These are phyloP conservation scores for Exaiptasia diaphana DNA, from an alignment of 64 coral and sea anemone genomes.

Conservation along the genomic window DNA sequence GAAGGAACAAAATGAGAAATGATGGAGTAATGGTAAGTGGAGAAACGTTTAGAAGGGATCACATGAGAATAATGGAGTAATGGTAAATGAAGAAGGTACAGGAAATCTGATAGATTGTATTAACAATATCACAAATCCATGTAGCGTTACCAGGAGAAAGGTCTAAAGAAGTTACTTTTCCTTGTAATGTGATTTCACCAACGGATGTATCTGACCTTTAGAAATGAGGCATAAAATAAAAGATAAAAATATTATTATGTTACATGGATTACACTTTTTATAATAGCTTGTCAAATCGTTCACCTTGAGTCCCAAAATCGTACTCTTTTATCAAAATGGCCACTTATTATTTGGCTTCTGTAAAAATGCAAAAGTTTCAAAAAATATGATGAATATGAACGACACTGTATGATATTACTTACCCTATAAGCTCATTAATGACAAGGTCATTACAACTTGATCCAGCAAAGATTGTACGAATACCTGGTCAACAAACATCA, in stretches of 20 bases:
- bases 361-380: not conserved
- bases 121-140: too few relatives aligned
- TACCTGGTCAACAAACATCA: conserved; percentile 40
- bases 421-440: conserved; percentile 75
- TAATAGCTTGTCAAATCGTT: too few relatives aligned
- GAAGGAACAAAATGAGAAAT: too few relatives aligned
- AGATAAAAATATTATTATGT: too few relatives aligned
- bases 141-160: conserved; percentile 78
- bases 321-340: conserved; percentile 94
- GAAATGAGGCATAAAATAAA: not conserved
- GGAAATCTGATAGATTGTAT: too few relatives aligned
- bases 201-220: conserved; percentile 75
- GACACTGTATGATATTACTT: conserved; percentile 11
- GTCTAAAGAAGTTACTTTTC: conserved; percentile 91
- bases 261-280: too few relatives aligned
- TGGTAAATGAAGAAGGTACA: too few relatives aligned
- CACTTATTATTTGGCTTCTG: conserved; percentile 84
- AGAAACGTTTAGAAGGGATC: too few relatives aligned
- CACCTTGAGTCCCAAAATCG: conserved; percentile 88
- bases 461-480: conserved; percentile 96
- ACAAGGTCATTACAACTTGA: conserved; percentile 97
- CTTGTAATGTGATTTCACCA: conserved; percentile 87
- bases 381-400: not conserved
- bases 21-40: too few relatives aligned
- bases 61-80: too few relatives aligned